Conservation (phyloP, 2,888 invertebrate genomes). For the Drosophila colorata region DNA sequence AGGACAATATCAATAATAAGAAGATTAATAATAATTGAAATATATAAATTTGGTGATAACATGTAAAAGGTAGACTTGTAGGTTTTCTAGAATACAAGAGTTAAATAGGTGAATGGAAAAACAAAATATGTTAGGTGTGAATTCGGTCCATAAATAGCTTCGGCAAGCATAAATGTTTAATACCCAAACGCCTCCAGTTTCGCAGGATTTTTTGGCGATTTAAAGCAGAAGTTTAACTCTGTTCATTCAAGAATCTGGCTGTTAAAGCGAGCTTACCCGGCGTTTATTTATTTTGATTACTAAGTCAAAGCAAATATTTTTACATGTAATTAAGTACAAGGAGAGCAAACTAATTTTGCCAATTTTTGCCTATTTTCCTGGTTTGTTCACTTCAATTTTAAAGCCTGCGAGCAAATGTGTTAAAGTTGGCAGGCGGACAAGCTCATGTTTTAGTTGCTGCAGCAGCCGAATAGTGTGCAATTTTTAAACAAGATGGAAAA, state of each 20-base stretch:
- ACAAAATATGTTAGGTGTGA: too few relatives aligned
- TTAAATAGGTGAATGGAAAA: too few relatives aligned
- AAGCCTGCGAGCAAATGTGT: conserved; percentile 57
- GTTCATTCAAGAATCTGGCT: background rate
- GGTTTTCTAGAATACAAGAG: too few relatives aligned
- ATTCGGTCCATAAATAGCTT: too few relatives aligned
- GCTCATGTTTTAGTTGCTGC: background rate
- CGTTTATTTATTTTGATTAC: background rate
- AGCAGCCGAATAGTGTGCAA: conserved; percentile 44
- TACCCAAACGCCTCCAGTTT: too few relatives aligned
- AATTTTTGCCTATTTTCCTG: conserved; percentile 13
- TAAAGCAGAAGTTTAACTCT: background rate
- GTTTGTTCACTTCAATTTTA: conserved; percentile 1
- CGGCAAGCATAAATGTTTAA: too few relatives aligned
- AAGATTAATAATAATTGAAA: too few relatives aligned
- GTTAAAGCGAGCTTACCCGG: background rate
- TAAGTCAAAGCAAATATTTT: conserved; percentile 23
- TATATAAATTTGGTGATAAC: too few relatives aligned
- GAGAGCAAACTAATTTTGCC: conserved; percentile 3
- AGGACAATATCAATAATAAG: too few relatives aligned
- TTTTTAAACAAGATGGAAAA: conserved; percentile 63
- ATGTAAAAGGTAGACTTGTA: too few relatives aligned
- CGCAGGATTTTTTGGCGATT: too few relatives aligned
- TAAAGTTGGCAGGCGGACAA: conserved; percentile 38
- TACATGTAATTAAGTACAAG: conserved; percentile 23